These are phyloP conservation scores for Papilio elwesi DNA, from an alignment of 2,888 invertebrate genomes.

Conservation along the genomic window DNA sequence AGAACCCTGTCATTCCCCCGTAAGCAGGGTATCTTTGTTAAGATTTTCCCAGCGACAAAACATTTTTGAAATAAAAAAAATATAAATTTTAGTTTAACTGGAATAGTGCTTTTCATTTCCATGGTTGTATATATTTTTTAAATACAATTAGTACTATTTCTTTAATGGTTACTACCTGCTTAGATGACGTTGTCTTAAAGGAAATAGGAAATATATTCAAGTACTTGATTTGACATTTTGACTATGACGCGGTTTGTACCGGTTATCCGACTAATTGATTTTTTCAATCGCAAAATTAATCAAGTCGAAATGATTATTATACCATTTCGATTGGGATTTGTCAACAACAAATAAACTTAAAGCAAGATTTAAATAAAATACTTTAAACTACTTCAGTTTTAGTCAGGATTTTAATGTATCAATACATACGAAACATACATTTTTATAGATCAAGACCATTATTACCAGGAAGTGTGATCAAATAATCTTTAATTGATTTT, in stretches of 20 bases:
- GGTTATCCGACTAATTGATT: neutral
- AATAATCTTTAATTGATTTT: neutral
- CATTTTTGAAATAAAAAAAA: too few relatives aligned
- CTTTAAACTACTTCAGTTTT: neutral
- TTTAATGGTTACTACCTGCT: too few relatives aligned
- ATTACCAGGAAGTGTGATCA: neutral
- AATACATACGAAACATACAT: neutral
- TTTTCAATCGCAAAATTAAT: neutral
- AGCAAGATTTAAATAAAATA: neutral
- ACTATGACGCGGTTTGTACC: neutral
- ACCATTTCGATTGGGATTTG: neutral
- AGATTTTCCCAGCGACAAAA: too few relatives aligned
- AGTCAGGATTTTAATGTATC: neutral
- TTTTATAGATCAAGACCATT: neutral
- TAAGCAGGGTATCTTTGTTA: too few relatives aligned
- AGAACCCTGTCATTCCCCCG: too few relatives aligned
- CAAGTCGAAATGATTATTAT: neutral
- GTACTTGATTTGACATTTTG: neutral
- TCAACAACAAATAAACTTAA: neutral
- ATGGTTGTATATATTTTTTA: too few relatives aligned
- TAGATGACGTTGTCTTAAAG: too few relatives aligned
- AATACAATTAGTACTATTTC: too few relatives aligned
- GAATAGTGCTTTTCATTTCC: too few relatives aligned
- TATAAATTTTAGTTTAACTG: too few relatives aligned
- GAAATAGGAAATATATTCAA: neutral